Evolutionary conservation across 2,888 invertebrate species (phyloP).

Genomic region (Parthenolecanium corni): DNA sequence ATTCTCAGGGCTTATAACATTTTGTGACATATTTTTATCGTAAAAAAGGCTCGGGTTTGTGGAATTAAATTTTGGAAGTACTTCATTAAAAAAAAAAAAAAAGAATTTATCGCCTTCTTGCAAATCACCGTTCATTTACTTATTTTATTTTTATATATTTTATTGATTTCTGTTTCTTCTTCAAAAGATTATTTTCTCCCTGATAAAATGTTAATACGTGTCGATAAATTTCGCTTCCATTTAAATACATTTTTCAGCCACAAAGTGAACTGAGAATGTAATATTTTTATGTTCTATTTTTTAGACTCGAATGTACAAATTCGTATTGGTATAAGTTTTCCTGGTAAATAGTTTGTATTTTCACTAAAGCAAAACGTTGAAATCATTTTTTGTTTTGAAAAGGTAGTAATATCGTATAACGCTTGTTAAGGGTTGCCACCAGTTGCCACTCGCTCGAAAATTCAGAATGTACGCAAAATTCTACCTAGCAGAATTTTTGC

Average conservation of each 20-base stretch:
- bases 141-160: slow-evolving; percentile 9
- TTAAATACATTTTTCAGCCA: slow-evolving; percentile 26
- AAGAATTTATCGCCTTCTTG: too few relatives aligned
- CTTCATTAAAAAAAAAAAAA: too few relatives aligned
- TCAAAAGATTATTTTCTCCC: neutral
- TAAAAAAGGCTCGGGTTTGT: too few relatives aligned
- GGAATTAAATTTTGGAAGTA: too few relatives aligned
- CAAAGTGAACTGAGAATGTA: neutral
- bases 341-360: neutral
- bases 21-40: too few relatives aligned
- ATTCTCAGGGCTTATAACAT: too few relatives aligned
- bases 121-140: too few relatives aligned
- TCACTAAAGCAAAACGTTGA: neutral
- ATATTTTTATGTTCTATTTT: slow-evolving; percentile 22
- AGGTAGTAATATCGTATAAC: neutral
- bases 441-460: too few relatives aligned
- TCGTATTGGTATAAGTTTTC: neutral
- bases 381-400: neutral
- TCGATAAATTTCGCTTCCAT: slow-evolving; percentile 22
- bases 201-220: neutral
- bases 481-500: too few relatives aligned
- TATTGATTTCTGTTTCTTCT: slow-evolving; percentile 15
- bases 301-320: slow-evolving; percentile 21
- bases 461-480: too few relatives aligned
- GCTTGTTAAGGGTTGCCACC: neutral